phyloP scores from a whole-genome alignment of 1,140 invertebrate genomes.

The Brachionus asplanchnoidis region DNA sequence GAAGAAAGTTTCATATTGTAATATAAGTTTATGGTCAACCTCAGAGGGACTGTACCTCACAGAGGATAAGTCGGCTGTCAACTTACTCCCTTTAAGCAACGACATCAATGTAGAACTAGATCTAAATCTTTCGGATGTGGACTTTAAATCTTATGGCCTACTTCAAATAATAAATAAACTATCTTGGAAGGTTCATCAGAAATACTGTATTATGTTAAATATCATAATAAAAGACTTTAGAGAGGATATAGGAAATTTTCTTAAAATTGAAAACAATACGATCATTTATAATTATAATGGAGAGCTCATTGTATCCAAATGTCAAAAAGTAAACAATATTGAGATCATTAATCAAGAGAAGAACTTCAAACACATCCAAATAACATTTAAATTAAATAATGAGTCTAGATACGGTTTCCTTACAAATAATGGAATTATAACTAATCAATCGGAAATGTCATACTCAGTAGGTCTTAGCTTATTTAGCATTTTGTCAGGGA shows the following conservation, averaged over 20 bases:
- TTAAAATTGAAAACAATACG: no score
- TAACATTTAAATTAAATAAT: no score
- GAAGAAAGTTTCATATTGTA: background rate
- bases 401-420: no score
- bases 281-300: no score
- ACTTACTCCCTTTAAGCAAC: background rate
- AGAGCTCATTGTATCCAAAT: background rate
- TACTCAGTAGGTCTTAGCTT: background rate
- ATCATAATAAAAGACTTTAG: no score
- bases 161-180: constrained; percentile 16
- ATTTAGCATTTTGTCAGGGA: background rate
- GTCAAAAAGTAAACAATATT: background rate
- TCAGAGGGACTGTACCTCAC: constrained; percentile 1
- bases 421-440: no score
- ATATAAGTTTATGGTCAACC: background rate
- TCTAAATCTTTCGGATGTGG: background rate
- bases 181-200: no score
- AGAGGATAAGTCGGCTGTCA: background rate
- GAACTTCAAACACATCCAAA: background rate
- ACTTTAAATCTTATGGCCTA: background rate
- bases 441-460: no score
- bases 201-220: no score
- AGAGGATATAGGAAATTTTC: no score
- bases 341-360: background rate
- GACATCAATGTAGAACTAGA: constrained; percentile 2